A percentile compares a stretch with the other conserved stretches of the same genome.
These are phyloP conservation scores for Motacilla alba DNA, from an alignment of 2,113 vertebrate genomes.

Conservation along the genomic window DNA sequence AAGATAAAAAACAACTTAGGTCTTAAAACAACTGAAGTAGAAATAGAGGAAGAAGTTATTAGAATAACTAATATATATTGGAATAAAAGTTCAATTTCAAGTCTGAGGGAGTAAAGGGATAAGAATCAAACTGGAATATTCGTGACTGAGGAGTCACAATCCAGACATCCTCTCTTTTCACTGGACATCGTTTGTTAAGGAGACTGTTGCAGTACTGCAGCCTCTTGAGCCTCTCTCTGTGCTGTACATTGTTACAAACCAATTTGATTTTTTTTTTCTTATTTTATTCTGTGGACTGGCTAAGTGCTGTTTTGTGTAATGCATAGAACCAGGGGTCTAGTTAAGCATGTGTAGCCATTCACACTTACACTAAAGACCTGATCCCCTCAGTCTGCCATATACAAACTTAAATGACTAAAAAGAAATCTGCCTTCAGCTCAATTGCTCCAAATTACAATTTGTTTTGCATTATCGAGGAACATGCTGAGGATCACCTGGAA, in stretches of 20 bases:
- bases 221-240: background rate
- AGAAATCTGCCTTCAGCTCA: background rate
- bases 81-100: background rate
- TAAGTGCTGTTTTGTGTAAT: background rate
- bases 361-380: background rate
- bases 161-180: background rate
- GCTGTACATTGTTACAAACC: background rate
- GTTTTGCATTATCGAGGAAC: background rate
- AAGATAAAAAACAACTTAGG: background rate
- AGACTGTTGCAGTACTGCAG: background rate
- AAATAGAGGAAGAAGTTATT: background rate
- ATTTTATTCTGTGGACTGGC: background rate
- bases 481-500: background rate
- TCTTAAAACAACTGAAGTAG: background rate
- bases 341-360: background rate
- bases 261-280: background rate
- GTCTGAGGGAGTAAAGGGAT: background rate
- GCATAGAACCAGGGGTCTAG: background rate
- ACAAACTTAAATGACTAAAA: background rate
- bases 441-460: background rate
- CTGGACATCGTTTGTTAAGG: accelerated
- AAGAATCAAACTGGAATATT: background rate
- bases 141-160: accelerated
- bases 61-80: background rate
- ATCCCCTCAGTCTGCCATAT: background rate